Percentiles rank a stretch among this genome's conserved stretches.
Conservation (phyloP, 2,113 vertebrate species). For the Steatornis caripensis region DNA sequence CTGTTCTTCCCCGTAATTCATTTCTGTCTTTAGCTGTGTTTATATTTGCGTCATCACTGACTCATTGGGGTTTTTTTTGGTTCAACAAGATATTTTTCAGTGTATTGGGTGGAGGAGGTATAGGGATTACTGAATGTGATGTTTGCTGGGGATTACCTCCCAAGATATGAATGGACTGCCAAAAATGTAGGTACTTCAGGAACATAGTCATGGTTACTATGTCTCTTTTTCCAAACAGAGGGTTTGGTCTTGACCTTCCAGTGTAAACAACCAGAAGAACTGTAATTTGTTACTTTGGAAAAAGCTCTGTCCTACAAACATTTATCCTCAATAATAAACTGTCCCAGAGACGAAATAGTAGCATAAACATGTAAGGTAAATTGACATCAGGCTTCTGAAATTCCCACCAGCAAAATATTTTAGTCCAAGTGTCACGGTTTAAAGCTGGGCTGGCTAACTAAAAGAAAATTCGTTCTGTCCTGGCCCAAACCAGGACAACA, state of each 20-base stretch:
- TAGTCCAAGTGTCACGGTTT: too few relatives aligned
- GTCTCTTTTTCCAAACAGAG: constrained; percentile 32
- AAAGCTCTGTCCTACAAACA: constrained; percentile 66
- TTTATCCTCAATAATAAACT: constrained; percentile 61
- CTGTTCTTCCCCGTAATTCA: background rate
- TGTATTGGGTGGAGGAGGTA: background rate
- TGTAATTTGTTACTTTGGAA: constrained; percentile 62
- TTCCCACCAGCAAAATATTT: background rate
- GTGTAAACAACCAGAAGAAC: constrained; percentile 57
- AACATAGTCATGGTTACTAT: background rate
- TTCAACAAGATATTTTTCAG: background rate
- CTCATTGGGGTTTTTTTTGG: background rate
- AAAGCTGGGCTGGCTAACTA: too few relatives aligned
- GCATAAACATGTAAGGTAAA: constrained; percentile 57
- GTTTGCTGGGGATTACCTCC: background rate
- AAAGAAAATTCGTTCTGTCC: too few relatives aligned
- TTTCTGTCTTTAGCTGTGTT: background rate
- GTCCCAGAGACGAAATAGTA: constrained; percentile 42
- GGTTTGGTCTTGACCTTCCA: constrained; percentile 31
- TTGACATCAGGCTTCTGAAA: constrained; percentile 42
- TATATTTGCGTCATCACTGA: background rate
- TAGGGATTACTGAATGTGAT: background rate
- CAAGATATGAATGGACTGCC: constrained; percentile 62
- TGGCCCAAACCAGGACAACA: too few relatives aligned
- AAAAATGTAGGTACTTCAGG: constrained; percentile 49